A percentile compares a stretch with the other conserved stretches of the same genome.
phyloP scores from a whole-genome alignment of 2,888 invertebrate genomes.

The Hirtodrosophila confusa region DNA sequence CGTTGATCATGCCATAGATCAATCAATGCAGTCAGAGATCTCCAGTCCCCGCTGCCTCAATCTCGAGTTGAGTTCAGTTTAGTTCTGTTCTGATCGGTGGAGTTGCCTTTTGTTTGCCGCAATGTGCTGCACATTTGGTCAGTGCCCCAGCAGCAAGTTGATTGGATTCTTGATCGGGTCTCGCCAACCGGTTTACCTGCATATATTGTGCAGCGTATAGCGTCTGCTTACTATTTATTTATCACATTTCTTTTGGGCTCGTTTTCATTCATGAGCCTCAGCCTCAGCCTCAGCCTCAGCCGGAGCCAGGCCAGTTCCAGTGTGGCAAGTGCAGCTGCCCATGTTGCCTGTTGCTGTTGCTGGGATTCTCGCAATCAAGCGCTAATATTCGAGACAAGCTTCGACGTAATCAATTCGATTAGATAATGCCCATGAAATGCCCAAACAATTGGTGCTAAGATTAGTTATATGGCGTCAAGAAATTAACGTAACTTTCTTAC shows the following conservation, averaged over 20 bases:
- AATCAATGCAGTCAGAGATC: conserved; percentile 67
- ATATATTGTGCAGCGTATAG: conserved; percentile 9
- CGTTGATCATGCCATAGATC: conserved; percentile 74
- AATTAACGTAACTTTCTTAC: conserved; percentile 1
- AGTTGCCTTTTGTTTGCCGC: conserved; percentile 62
- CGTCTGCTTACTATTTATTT: conserved; percentile 72
- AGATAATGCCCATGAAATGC: conserved; percentile 70
- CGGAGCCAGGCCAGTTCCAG: neutral
- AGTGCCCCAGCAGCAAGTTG: conserved; percentile 69
- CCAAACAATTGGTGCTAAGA: conserved; percentile 32
- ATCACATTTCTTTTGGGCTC: conserved; percentile 64
- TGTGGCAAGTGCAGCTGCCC: conserved; percentile 60
- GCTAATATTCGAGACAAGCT: conserved; percentile 70
- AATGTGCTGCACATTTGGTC: conserved; percentile 56
- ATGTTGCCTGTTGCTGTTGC: conserved; percentile 4
- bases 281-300: neutral
- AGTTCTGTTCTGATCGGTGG: conserved; percentile 33
- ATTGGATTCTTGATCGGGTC: conserved; percentile 73
- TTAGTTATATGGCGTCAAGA: conserved; percentile 63
- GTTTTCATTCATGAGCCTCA: conserved; percentile 62
- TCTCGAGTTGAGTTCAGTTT: conserved; percentile 22
- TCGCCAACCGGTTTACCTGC: conserved; percentile 50
- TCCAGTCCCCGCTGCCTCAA: conserved; percentile 40
- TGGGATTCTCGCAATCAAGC: conserved; percentile 54
- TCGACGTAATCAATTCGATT: conserved; percentile 77